Percentiles rank a stretch among this genome's conserved stretches.
Conservation (phyloP, 2,888 invertebrate species). For the Creontiades dilutus region DNA sequence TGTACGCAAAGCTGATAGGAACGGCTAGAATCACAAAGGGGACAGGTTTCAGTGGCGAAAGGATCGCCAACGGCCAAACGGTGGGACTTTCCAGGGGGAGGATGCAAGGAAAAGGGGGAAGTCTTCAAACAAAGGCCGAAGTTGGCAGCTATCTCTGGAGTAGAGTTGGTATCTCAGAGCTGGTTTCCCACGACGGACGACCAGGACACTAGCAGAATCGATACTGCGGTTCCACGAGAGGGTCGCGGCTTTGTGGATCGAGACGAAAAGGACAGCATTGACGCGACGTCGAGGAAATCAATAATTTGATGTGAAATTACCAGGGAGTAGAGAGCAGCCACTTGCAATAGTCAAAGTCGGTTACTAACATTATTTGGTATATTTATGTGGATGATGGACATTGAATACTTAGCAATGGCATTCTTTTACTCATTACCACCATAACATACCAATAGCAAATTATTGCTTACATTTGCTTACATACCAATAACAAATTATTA, state of each 20-base stretch:
- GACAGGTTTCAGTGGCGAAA: background rate
- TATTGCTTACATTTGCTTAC: too few relatives aligned
- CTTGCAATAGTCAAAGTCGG: too few relatives aligned
- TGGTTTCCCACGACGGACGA: background rate
- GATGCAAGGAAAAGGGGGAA: constrained; percentile 6
- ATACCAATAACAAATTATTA: too few relatives aligned
- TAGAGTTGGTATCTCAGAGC: background rate
- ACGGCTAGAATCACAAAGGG: background rate
- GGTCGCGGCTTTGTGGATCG: background rate
- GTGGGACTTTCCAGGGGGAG: background rate
- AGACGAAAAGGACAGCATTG: background rate
- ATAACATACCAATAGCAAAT: too few relatives aligned
- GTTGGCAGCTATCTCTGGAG: constrained; percentile 16
- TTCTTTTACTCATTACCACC: too few relatives aligned
- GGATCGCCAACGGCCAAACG: background rate
- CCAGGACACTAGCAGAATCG: background rate
- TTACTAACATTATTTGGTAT: too few relatives aligned
- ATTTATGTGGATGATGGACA: too few relatives aligned
- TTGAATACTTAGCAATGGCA: too few relatives aligned
- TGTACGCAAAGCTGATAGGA: background rate
- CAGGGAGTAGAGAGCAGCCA: background rate
- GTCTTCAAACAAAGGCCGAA: constrained; percentile 25
- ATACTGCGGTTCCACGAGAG: background rate
- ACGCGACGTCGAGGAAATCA: too few relatives aligned
- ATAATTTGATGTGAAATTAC: too few relatives aligned